phyloP scores from a whole-genome alignment of 2,113 vertebrate genomes.

The Urocynchramus pylzowi region DNA sequence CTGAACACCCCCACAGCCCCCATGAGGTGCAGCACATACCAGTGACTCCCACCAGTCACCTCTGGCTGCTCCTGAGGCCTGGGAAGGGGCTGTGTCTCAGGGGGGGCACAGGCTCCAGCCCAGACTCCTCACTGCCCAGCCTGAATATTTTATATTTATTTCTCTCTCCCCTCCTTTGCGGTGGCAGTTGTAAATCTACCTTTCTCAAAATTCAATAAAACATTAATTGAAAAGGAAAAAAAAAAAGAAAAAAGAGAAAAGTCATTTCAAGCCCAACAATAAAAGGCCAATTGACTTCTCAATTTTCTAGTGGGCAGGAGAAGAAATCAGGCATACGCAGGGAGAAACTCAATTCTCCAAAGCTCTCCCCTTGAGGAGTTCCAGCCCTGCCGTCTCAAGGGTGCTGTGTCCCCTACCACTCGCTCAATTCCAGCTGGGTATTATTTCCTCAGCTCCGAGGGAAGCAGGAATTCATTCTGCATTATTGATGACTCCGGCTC shows the following conservation, averaged over 20 bases:
- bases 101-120: neutral
- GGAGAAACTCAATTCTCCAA: slow-evolving; percentile 47
- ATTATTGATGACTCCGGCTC: slow-evolving; percentile 44
- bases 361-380: slow-evolving; percentile 18
- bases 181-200: slow-evolving; percentile 29
- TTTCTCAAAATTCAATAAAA: slow-evolving; percentile 59
- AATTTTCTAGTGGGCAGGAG: slow-evolving; percentile 39
- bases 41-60: neutral
- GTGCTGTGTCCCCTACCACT: slow-evolving; percentile 15
- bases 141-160: neutral
- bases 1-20: neutral
- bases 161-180: neutral
- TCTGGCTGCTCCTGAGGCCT: accelerated
- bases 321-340: neutral
- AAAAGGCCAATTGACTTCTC: slow-evolving; percentile 65
- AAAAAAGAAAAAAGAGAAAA: neutral
- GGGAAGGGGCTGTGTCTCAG: neutral
- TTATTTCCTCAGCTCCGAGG: slow-evolving; percentile 37
- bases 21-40: accelerated
- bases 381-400: slow-evolving; percentile 18
- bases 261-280: slow-evolving; percentile 29
- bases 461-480: slow-evolving; percentile 43
- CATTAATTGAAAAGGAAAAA: slow-evolving; percentile 9
- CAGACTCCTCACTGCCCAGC: neutral
- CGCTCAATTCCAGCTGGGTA: neutral